Base-by-base conservation (phyloP, 2,113 vertebrate species). In the Morone saxatilis region DNA sequence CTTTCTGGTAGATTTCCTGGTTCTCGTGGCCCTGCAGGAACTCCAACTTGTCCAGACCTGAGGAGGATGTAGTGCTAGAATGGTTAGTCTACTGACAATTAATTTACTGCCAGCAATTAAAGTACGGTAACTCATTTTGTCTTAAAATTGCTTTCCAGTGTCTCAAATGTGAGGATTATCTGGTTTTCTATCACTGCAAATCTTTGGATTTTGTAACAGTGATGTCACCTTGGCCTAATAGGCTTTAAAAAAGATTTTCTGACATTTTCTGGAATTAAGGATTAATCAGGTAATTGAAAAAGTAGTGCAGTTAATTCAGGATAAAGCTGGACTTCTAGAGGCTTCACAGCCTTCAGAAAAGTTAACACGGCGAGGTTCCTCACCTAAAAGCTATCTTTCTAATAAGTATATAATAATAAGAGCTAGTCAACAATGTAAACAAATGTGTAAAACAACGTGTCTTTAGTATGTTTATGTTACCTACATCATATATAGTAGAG, bases 1-100 rank as follows among this genome's bases (percentile, higher is more conserved):
- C 98, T 90, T 99, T 99, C 95, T 99, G 98, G 91, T 99, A 99
- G 92, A 99, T 98, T 91, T 99, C 98, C 94, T 99, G 98, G 95
- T 99, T 99, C 94, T 99, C 97, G 40, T 99, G 98, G 79, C 97
- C 97, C 92, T 99, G 98, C 81, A 99, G 94, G 91, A 99, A 99
- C 92, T 99, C 98, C 63, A 99, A 96, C 93, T 99, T 99, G 95
- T 99, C 98, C 91, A 99, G 92, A 77, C 98, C 98, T 99, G 90
- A 69, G 47, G 66, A 25, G 41, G 20, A 40, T 3, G 8, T 9
- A 54, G 16, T 12, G 22, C 19, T 68, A 12, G 56, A 73, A 47
- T 14, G 25, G 62, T 47, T 8, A 20, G 4, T 20, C 22, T 14
- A 36, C 3, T 56, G 9, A 40, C 2, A 43, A 14, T 11, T 8